Base-by-base conservation (phyloP, 2,888 invertebrate species). In the Octonoba sinensis region DNA sequence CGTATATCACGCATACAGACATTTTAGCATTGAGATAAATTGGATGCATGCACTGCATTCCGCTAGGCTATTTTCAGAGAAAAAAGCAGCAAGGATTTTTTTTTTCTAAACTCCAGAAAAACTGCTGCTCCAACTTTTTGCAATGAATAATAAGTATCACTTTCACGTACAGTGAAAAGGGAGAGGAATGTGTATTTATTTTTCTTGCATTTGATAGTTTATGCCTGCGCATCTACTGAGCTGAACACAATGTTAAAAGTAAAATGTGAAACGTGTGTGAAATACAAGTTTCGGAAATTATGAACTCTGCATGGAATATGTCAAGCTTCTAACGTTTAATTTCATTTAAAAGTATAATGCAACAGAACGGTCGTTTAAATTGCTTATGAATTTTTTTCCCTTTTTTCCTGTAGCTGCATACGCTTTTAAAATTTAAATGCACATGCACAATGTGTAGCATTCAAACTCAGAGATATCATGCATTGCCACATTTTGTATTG, bases 101-200 rank as follows among this genome's bases (percentile, higher is more conserved):
- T 54, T 54, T n/a, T 11, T 8, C 16, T 16, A n/a, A 54, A 54
- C 54, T 54, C 36, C 20, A 15, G 46, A 65, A 66, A 64, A 59
- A 22, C 59, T 70, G 16, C 67, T 47, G 16, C 62, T 60, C 69
- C 76, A 70, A 69, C 62, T 67, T 75, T 70, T 24, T 49, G 18
- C 62, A 77, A 77, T 77, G 76, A 77, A 77, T 77, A 77, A 77
- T 77, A 77, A 77, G 76, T 77, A 77, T 77, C 69, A 70, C 70
- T 66, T 77, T 77, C 76, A 70, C 76, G 76, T 70, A 69, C 49
- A 69, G 56, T 54, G 20, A 67, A 46, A 67, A 49, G 36, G 46
- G 49, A 64, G 54, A 36, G 36, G 36, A 36, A 36, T 36, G 36
- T 11, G 36, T 36, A 36, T 11, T 36, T 36, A 36, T 36, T 36